Base-by-base conservation (phyloP, 2,113 vertebrate species). In the Phylloscopus whistleri region DNA sequence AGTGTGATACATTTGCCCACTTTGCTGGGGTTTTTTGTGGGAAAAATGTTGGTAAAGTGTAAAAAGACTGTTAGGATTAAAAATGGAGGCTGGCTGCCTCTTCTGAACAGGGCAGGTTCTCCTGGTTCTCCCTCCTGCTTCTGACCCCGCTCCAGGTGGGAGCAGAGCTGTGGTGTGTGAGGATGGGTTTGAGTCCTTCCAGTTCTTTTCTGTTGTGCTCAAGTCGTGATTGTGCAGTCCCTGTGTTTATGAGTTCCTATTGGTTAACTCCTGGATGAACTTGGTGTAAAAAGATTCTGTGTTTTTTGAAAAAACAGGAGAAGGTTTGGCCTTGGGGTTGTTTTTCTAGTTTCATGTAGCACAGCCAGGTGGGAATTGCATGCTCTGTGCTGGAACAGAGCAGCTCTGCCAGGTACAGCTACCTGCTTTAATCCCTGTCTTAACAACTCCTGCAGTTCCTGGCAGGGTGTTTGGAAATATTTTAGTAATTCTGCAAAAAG, bases 71-170 rank as follows among this genome's bases (percentile, higher is more conserved):
- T 35, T 2, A 11, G 30, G 44, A 26, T 6, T 48, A 23, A 51
- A 68, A 82, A 33, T 3, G 3, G 8, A 7, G 10, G 28, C 19
- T 86, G 49, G 10, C 14, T 59, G 44, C 21, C 18, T 19, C 20
- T 80, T 58, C 51, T 55, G 24, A 62, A 16, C 0, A 3, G 8
- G 11, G 8, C 7, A 76, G 30, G 11, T 46, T 43, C 12, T 76
- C 24, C 31, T 18, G 5, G 3, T 15, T 63, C 16, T 67, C 8
- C 11, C 10, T 55, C 13, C 39, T 44, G 11, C 22, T 64, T 44
- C 66, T 62, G 8, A 44, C 9, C 10, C 35, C 0, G 0, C 7
- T 85, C 30, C 0, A 5, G 6, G 2, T 24, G n/a, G 6, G 30
- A 82, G 31, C 35, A 59, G 67, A 80, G 37, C 41, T 62, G 24